Conservation (phyloP, 2,113 vertebrate genomes). For the Rhabdornis inornatus region DNA sequence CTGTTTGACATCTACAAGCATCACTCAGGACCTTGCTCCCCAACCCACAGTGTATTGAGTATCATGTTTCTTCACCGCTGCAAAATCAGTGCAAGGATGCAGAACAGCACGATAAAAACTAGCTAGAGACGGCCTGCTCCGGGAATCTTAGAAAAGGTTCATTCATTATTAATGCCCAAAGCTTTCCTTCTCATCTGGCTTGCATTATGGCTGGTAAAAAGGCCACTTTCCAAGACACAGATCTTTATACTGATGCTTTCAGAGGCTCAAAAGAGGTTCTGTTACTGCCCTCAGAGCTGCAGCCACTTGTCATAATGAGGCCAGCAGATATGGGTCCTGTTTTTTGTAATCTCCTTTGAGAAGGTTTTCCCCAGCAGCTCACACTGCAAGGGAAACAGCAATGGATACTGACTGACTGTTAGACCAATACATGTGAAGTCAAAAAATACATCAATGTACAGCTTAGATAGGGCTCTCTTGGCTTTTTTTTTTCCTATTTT, state of each 20-base stretch:
- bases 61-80: background rate
- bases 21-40: background rate
- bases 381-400: background rate
- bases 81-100: constrained; percentile 32
- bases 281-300: constrained; percentile 22
- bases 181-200: constrained; percentile 33
- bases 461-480: background rate
- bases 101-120: background rate
- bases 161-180: constrained; percentile 58
- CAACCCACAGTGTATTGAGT: background rate
- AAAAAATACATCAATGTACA: background rate
- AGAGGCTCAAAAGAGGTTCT: constrained; percentile 34
- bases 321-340: background rate
- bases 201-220: constrained; percentile 43
- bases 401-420: background rate
- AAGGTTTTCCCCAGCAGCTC: background rate
- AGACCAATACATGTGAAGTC: background rate
- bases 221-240: constrained; percentile 49
- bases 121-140: background rate
- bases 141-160: constrained; percentile 38
- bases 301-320: constrained; percentile 10
- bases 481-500: background rate
- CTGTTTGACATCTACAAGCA: background rate
- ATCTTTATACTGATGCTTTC: constrained; percentile 63
- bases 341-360: background rate